Conservation (phyloP, 1,140 invertebrate genomes). For the Lasioglossum baleicum region DNA sequence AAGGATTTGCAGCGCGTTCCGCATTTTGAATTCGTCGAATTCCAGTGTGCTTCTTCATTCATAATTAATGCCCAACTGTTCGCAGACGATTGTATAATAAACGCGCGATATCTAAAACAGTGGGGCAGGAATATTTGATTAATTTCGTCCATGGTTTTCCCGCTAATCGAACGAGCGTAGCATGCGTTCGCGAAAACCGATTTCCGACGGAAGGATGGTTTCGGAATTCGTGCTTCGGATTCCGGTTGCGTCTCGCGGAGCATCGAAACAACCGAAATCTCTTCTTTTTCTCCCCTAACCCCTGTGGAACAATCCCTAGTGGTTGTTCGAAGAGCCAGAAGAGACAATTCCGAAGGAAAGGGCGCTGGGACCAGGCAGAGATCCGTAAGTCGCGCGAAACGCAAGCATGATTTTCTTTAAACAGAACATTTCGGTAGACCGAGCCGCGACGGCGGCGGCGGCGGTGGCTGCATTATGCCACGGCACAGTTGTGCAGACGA, state of each 20-base stretch:
- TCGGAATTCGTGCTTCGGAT: not conserved
- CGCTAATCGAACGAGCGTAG: no score
- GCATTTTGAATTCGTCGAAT: no score
- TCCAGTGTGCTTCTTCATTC: no score
- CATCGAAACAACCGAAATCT: not conserved
- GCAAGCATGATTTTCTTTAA: slow-evolving; percentile 6
- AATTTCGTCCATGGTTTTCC: not conserved
- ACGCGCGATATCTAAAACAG: not conserved
- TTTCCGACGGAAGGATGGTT: not conserved
- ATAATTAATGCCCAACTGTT: no score
- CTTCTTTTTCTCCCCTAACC: not conserved
- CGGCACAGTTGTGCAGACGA: slow-evolving; percentile 32
- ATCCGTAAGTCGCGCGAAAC: not conserved
- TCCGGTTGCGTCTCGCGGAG: not conserved
- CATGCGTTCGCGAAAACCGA: not conserved
- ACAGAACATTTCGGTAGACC: slow-evolving; percentile 35
- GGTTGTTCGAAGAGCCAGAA: no score
- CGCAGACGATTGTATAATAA: no score
- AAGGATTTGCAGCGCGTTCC: no score
- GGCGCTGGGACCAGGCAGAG: not conserved
- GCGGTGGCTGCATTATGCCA: slow-evolving; percentile 1
- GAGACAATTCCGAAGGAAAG: not conserved
- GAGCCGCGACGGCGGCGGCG: not conserved
- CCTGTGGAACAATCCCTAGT: not conserved
- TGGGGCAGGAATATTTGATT: slow-evolving; percentile 19